Evolutionary conservation across 2,113 vertebrate species (phyloP).

Genomic region (Ellobius talpinus): DNA sequence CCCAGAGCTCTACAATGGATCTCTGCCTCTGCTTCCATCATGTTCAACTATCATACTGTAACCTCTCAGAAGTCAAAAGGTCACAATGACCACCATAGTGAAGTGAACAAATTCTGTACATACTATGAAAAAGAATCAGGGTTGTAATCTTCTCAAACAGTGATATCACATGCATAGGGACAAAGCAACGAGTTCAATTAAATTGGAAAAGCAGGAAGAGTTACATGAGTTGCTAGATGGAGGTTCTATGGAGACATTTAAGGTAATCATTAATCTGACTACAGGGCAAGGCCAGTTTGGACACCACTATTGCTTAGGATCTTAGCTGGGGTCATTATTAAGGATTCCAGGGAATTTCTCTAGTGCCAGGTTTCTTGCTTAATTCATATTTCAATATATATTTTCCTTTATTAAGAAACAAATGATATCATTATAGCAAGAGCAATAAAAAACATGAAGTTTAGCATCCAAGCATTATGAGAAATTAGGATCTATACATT

Average conservation of each 20-base stretch:
- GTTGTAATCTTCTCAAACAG: not conserved
- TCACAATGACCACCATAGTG: not conserved
- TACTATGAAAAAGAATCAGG: not conserved
- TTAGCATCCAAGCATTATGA: not conserved
- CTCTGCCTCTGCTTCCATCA: no score
- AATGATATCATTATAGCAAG: not conserved
- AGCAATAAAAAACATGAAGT: not conserved
- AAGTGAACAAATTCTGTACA: not conserved
- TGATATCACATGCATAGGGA: not conserved
- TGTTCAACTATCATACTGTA: not conserved
- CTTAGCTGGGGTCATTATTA: no score
- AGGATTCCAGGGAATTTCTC: no score
- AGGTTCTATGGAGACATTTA: no score
- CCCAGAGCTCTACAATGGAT: no score
- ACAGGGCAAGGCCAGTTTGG: no score
- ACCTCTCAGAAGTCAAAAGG: not conserved
- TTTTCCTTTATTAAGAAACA: not conserved
- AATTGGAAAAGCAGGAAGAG: no score
- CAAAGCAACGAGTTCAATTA: not conserved
- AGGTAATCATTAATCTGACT: no score
- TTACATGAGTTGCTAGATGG: no score
- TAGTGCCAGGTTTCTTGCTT: not conserved
- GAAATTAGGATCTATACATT: not conserved
- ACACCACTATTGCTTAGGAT: no score
- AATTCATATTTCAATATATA: not conserved